phyloP scores from a whole-genome alignment of 2,888 invertebrate species.

The Chymomyza fuscimana region DNA sequence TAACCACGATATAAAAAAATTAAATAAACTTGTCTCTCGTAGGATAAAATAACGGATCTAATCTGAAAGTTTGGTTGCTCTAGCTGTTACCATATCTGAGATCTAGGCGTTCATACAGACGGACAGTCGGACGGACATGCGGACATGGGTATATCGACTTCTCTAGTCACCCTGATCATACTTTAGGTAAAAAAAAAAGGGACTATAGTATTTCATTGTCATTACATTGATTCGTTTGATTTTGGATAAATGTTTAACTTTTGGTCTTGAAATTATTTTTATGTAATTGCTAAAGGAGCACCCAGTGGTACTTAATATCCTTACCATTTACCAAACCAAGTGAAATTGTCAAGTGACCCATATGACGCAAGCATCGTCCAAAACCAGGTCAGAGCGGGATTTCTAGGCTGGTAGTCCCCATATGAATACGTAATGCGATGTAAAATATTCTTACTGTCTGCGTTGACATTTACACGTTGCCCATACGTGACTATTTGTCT shows the following conservation, averaged over 20 bases:
- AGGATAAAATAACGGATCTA: no score
- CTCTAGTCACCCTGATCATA: no score
- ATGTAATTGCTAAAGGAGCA: constrained; percentile 53
- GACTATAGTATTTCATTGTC: no score
- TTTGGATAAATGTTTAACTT: constrained; percentile 70
- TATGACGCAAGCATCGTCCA: background rate
- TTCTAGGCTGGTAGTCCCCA: constrained; percentile 15
- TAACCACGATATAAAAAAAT: no score
- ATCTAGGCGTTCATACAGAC: no score
- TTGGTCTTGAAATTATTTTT: constrained; percentile 29
- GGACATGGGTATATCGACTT: no score
- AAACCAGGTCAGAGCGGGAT: background rate
- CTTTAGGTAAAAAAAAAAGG: no score
- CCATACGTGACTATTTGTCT: constrained; percentile 10
- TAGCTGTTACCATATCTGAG: no score
- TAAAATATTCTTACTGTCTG: constrained; percentile 37
- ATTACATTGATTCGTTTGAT: background rate
- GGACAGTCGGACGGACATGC: no score
- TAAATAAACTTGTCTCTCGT: no score
- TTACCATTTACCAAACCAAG: background rate
- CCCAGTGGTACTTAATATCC: constrained; percentile 16
- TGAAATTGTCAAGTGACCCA: background rate
- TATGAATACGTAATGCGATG: constrained; percentile 35
- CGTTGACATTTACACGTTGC: constrained; percentile 59
- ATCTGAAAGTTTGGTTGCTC: no score